These are phyloP conservation scores for Diplolepis rosae DNA, from an alignment of 2,888 invertebrate species.

Conservation along the genomic window DNA sequence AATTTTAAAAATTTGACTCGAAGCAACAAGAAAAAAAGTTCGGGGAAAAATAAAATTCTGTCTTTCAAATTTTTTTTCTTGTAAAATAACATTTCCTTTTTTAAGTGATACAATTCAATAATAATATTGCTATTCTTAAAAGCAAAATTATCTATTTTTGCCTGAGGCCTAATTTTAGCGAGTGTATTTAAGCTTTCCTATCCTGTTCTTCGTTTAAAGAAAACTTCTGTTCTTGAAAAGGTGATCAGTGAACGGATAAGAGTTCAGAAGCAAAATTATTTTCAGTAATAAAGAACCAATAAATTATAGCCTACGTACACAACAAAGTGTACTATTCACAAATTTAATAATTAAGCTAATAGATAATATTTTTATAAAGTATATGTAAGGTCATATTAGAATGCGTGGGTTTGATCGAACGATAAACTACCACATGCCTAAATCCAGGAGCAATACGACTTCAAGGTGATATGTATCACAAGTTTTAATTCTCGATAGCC, in stretches of 20 bases:
- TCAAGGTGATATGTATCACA: neutral
- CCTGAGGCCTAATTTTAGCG: too few relatives aligned
- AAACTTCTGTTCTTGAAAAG: conserved; percentile 4
- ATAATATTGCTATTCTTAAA: neutral
- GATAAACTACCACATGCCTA: neutral
- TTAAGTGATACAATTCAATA: too few relatives aligned
- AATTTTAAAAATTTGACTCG: too few relatives aligned
- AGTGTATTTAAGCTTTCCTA: neutral
- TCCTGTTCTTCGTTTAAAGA: neutral
- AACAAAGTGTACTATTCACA: neutral
- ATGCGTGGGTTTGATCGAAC: conserved; percentile 9
- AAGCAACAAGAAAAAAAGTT: too few relatives aligned
- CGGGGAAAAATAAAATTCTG: too few relatives aligned
- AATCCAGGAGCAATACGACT: neutral
- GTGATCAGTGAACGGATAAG: neutral
- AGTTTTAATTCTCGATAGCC: neutral
- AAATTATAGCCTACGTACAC: conserved; percentile 10
- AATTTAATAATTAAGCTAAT: conserved; percentile 31
- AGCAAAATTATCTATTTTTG: too few relatives aligned
- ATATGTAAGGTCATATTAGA: conserved; percentile 34
- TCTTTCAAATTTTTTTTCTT: too few relatives aligned
- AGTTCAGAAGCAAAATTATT: conserved; percentile 13
- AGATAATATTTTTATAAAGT: conserved; percentile 43
- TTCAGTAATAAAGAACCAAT: conserved; percentile 4
- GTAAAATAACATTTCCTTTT: too few relatives aligned